Percentiles rank a stretch among this genome's conserved stretches.
These are phyloP conservation scores for Mesochorus sp. DNA, from an alignment of 2,888 invertebrate genomes.

Conservation along the genomic window DNA sequence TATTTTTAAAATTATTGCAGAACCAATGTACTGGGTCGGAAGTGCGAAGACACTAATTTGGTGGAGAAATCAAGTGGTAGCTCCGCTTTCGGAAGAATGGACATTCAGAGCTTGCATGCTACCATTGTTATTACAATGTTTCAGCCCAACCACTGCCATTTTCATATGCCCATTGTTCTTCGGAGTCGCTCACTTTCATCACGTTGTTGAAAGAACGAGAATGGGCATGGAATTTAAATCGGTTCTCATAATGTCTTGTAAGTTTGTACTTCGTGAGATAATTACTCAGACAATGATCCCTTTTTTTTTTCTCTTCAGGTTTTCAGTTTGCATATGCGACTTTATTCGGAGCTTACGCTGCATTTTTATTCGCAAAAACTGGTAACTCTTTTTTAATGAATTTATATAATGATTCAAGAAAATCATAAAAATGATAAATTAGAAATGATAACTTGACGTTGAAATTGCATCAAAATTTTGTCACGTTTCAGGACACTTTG, in stretches of 20 bases:
- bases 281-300: slow-evolving; percentile 3
- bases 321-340: slow-evolving; percentile 96
- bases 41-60: slow-evolving; percentile 90
- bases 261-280: no score
- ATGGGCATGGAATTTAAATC: slow-evolving; percentile 87
- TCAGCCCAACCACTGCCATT: slow-evolving; percentile 89
- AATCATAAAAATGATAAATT: neutral
- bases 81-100: slow-evolving; percentile 97
- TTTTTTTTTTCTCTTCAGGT: slow-evolving; percentile 82
- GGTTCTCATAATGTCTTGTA: slow-evolving; percentile 89
- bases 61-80: slow-evolving; percentile 94
- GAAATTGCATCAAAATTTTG: neutral
- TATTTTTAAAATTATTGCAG: slow-evolving; percentile 81
- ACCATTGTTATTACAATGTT: slow-evolving; percentile 93
- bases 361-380: slow-evolving; percentile 94
- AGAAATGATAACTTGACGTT: no score
- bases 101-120: slow-evolving; percentile 98
- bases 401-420: neutral
- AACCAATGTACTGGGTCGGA: slow-evolving; percentile 88
- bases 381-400: slow-evolving; percentile 82
- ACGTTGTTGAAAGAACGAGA: slow-evolving; percentile 91
- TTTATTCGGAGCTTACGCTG: slow-evolving; percentile 96
- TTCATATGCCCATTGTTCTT: slow-evolving; percentile 95
- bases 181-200: slow-evolving; percentile 97
- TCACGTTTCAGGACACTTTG: slow-evolving; percentile 89